Evolutionary conservation across 2,888 invertebrate genomes (phyloP), one percentile per base, ranked within the genome.

Genomic region (Meganola albula): DNA sequence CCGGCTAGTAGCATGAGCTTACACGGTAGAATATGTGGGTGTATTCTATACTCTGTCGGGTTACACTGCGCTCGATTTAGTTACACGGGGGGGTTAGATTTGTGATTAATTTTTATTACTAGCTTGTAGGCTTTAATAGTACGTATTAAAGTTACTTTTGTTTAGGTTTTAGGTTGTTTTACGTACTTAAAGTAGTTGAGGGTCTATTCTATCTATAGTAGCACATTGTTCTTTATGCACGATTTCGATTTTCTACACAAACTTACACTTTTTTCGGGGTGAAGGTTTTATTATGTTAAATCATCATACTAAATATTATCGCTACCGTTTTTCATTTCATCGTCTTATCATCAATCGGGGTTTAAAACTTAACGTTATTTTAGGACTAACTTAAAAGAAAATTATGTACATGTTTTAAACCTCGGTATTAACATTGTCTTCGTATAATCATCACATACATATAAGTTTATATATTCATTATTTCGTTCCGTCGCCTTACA

Each of bases 1-100:
- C 64, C 68, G 66, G 72, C 63, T 64, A 56, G 53, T 62, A 67
- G 82, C 79, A 82, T 82, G 82, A 68, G 79, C 82, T 79, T 78
- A 45, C 57, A 64, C 64, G 73, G 75, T 77, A 72, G 68, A 58
- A 53, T 53, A 54, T 55, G 56, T 58, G 65, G 74, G 71, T 63
- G 64, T 73, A 59, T 63, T 53, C 48, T 50, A 53, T 58, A 66
- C 59, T 63, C 63, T 61, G 69, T 56, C 61, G 68, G 74, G 63
- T 73, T 51, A 74, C 77, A 77, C 77, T 64, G 76, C 77, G 77
- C 79, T 79, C 77, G 53, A 44, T 37, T 53, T 44, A 51, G 44
- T 45, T 49, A 51, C 51, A 38, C 39, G 41, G 49, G 48, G n/a
- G 44, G 35, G 27, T 36, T 52, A 52, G 49, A 27, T 39, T 48